A percentile compares a stretch with the other conserved stretches of the same genome.
These are phyloP conservation scores for Stenodera caucasica DNA, from an alignment of 2,888 invertebrate species.

Conservation along the genomic window DNA sequence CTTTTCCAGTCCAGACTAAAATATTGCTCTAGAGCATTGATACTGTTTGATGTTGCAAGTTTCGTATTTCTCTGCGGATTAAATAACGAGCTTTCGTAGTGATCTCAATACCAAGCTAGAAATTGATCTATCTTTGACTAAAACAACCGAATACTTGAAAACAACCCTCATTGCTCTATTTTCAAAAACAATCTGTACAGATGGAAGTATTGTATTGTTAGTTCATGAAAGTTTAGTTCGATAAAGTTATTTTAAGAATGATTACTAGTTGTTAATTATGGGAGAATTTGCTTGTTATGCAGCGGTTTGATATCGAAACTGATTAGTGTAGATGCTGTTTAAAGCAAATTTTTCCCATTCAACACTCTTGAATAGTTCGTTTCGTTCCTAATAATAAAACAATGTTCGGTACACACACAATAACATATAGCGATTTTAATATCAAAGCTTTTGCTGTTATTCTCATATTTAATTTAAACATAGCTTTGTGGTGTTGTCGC, in stretches of 20 bases:
- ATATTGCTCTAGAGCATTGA: background rate
- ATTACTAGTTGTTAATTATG: too few relatives aligned
- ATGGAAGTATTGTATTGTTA: too few relatives aligned
- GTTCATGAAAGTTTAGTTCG: too few relatives aligned
- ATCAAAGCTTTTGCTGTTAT: conserved; percentile 11
- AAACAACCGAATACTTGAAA: too few relatives aligned
- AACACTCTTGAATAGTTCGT: conserved; percentile 22
- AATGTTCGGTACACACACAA: conserved; percentile 9
- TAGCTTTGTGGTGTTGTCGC: conserved; percentile 28
- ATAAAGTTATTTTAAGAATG: too few relatives aligned
- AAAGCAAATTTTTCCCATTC: conserved; percentile 11
- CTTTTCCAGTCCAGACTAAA: background rate
- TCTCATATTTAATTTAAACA: conserved; percentile 29
- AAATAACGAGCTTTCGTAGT: too few relatives aligned
- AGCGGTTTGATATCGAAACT: background rate
- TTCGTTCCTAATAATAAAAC: background rate
- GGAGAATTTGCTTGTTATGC: too few relatives aligned
- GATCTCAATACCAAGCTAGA: too few relatives aligned
- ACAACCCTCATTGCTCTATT: too few relatives aligned
- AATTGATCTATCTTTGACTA: too few relatives aligned
- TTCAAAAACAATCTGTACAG: too few relatives aligned
- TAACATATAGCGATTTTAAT: conserved; percentile 16
- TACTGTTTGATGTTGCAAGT: background rate
- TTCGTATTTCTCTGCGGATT: too few relatives aligned
- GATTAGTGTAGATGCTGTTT: conserved; percentile 18